phyloP scores from a whole-genome alignment of 1,140 invertebrate genomes.

The Drosophila mauritiana region DNA sequence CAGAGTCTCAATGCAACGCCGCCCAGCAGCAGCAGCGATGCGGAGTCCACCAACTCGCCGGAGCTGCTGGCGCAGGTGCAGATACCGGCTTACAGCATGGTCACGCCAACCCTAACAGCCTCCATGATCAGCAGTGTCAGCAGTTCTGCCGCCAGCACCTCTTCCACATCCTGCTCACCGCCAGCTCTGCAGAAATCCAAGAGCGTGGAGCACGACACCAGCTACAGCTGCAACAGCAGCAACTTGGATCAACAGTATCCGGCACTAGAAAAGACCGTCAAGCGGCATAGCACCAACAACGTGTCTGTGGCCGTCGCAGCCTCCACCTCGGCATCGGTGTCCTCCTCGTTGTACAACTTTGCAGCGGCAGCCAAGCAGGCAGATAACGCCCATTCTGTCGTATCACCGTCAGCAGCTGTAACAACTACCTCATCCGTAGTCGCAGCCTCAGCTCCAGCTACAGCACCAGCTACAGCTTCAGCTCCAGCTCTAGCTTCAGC shows the following conservation, averaged over 20 bases:
- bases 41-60: constrained; percentile 28
- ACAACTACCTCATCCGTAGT: constrained; percentile 38
- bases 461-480: neutral
- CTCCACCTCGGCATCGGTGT: neutral
- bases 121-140: constrained; percentile 3
- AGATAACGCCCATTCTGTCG: constrained; percentile 27
- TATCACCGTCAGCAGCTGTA: constrained; percentile 4
- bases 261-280: constrained; percentile 82
- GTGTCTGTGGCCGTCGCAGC: constrained; percentile 38
- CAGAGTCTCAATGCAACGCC: constrained; percentile 62
- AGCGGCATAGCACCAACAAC: constrained; percentile 78
- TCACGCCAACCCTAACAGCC: constrained; percentile 5
- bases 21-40: constrained; percentile 39
- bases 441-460: neutral
- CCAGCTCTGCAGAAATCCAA: constrained; percentile 80
- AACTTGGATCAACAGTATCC: constrained; percentile 83
- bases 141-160: constrained; percentile 6
- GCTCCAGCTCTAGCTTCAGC: neutral
- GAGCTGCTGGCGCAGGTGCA: constrained; percentile 28
- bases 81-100: constrained; percentile 6
- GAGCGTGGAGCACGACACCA: constrained; percentile 78
- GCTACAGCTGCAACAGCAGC: constrained; percentile 74
- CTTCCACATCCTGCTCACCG: constrained; percentile 19
- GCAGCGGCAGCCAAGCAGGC: constrained; percentile 65
- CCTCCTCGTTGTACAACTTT: constrained; percentile 67